Conservation (phyloP, 2,797 vertebrate species). For the Melanotaenia boesemani region DNA sequence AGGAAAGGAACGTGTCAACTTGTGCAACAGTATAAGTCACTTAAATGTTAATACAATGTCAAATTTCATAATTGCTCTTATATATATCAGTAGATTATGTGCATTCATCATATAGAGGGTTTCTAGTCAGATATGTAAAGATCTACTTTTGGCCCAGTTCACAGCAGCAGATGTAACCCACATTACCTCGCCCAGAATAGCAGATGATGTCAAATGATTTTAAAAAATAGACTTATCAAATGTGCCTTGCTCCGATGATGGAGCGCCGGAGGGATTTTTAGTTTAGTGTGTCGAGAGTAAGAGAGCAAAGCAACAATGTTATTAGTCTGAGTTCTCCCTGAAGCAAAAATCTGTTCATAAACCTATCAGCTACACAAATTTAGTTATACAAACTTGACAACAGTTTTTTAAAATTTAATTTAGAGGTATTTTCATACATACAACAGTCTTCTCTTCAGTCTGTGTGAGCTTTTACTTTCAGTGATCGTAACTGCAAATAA, state of each 20-base stretch:
- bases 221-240: constrained; percentile 75
- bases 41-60: background rate
- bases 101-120: constrained; percentile 11
- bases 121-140: constrained; percentile 25
- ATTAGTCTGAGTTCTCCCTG: background rate
- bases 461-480: constrained; percentile 56
- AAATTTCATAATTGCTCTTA: background rate
- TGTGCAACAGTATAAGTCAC: background rate
- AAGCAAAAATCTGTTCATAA: constrained; percentile 13
- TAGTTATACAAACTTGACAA: background rate
- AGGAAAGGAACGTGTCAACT: background rate
- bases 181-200: constrained; percentile 73
- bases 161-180: constrained; percentile 76
- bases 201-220: constrained; percentile 59
- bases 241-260: constrained; percentile 49
- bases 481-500: constrained; percentile 66
- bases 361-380: background rate
- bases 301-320: constrained; percentile 19
- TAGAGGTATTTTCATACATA: constrained; percentile 19
- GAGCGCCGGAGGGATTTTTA: background rate
- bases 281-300: constrained; percentile 30
- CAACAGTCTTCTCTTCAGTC: constrained; percentile 42
- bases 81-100: background rate
- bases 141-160: constrained; percentile 50
- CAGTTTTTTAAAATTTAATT: background rate